These are phyloP conservation scores for Pavo muticus DNA, from an alignment of 2,113 vertebrate genomes.

Conservation along the genomic window DNA sequence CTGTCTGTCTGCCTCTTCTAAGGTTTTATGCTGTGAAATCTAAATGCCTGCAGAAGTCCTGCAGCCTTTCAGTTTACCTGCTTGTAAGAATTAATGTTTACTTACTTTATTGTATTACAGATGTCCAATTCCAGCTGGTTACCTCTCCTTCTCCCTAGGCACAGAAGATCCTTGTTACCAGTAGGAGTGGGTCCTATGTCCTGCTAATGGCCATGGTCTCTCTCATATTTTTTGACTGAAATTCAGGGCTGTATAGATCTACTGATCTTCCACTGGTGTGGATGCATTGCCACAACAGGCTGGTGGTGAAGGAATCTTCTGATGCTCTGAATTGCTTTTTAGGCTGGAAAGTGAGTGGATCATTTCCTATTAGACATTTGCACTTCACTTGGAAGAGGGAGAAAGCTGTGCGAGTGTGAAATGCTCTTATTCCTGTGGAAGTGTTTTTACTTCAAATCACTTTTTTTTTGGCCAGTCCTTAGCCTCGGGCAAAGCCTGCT, in stretches of 20 bases:
- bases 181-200: background rate
- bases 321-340: background rate
- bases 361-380: background rate
- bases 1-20: background rate
- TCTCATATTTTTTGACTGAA: background rate
- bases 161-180: background rate
- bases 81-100: background rate
- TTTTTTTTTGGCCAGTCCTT: background rate
- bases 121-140: background rate
- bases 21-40: background rate
- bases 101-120: background rate
- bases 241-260: background rate
- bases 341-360: background rate
- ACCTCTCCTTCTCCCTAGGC: background rate
- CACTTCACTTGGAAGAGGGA: background rate
- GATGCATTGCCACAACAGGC: too few relatives aligned
- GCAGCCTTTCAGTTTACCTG: background rate
- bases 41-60: background rate
- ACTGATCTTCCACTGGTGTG: background rate
- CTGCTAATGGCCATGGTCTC: background rate
- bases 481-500: background rate
- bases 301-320: background rate
- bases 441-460: background rate
- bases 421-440: background rate
- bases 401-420: background rate